These are phyloP conservation scores for Echiichthys vipera DNA, from an alignment of 2,797 vertebrate species.

Conservation along the genomic window DNA sequence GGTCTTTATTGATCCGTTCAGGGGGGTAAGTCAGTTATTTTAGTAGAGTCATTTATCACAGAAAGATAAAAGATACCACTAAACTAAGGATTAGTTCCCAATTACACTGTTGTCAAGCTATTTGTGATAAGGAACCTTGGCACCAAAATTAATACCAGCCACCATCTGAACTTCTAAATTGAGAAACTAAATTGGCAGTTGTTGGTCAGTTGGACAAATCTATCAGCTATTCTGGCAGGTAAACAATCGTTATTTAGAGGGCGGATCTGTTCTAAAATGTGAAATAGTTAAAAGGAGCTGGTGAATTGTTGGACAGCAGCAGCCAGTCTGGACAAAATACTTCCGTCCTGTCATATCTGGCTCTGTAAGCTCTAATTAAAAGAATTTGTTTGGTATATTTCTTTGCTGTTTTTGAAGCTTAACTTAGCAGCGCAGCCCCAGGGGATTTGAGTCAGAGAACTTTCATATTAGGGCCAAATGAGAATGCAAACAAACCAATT, in stretches of 20 bases:
- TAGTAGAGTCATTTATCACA: slow-evolving; percentile 66
- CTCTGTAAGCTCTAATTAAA: slow-evolving; percentile 46
- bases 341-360: slow-evolving; percentile 23
- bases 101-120: slow-evolving; percentile 63
- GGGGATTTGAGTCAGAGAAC: slow-evolving; percentile 50
- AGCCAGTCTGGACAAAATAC: slow-evolving; percentile 22
- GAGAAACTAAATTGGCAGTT: slow-evolving; percentile 55
- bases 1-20: slow-evolving; percentile 62
- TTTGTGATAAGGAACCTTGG: slow-evolving; percentile 61
- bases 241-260: slow-evolving; percentile 32
- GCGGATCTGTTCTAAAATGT: slow-evolving; percentile 24
- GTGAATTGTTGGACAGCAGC: neutral
- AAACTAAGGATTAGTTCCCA: slow-evolving; percentile 68
- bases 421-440: slow-evolving; percentile 37
- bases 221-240: slow-evolving; percentile 41
- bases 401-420: slow-evolving; percentile 50
- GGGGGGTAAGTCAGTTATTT: slow-evolving; percentile 65
- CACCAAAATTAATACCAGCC: slow-evolving; percentile 54
- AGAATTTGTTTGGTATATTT: slow-evolving; percentile 41
- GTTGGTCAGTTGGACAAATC: slow-evolving; percentile 51
- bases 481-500: slow-evolving; percentile 51
- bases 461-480: slow-evolving; percentile 49
- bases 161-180: slow-evolving; percentile 57
- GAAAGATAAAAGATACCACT: slow-evolving; percentile 55
- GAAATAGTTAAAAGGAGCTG: slow-evolving; percentile 16